Evolutionary conservation across 2,113 vertebrate species (phyloP), one percentile per base, ranked within the genome.

Genomic region (Solea senegalensis): DNA sequence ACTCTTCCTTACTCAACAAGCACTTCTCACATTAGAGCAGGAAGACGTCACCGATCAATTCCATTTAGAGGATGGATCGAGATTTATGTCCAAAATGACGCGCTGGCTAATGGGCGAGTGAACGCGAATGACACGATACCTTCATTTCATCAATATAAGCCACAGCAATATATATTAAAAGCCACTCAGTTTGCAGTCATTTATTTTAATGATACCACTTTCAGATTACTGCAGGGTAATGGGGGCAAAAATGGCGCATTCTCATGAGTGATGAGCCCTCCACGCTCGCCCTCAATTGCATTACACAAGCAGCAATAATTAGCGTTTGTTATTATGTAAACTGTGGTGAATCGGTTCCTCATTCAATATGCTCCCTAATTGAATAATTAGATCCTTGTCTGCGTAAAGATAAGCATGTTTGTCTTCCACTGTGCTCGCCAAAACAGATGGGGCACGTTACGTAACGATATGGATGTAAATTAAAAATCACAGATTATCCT

Each of bases 221-320:
- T 74, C 50, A 75, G 62, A 84, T 87, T 69, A 82, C 62, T 49
- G 60, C 66, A 13, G 49, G 77, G 75, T 82, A 86, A 89, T 81
- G 83, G 77, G 82, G 66, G 65, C 66, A 26, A 54, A 68, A 60
- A 73, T 69, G 66, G 56, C 65, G 44, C 74, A 49, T 76, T 81
- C 65, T 59, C 72, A 55, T 89, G 82, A 88, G 80, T 55, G 76
- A 89, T 88, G 82, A 82, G 73, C 59, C 68, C 78, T 73, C 61
- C 62, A 55, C 39, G 15, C 69, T 50, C 45, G n/a, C 9, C 39
- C 65, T 61, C 80, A 88, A 90, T 86, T 63, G 46, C 77, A 90
- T 92, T 90, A 90, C 64, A 72, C 70, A 75, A 71, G 62, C 85
- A 78, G 73, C 82, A 86, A 86, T 86, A 84, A 88, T 83, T 78